These are phyloP conservation scores for Ceratosolen fusciceps DNA, from an alignment of 1,140 invertebrate species.

Conservation along the genomic window DNA sequence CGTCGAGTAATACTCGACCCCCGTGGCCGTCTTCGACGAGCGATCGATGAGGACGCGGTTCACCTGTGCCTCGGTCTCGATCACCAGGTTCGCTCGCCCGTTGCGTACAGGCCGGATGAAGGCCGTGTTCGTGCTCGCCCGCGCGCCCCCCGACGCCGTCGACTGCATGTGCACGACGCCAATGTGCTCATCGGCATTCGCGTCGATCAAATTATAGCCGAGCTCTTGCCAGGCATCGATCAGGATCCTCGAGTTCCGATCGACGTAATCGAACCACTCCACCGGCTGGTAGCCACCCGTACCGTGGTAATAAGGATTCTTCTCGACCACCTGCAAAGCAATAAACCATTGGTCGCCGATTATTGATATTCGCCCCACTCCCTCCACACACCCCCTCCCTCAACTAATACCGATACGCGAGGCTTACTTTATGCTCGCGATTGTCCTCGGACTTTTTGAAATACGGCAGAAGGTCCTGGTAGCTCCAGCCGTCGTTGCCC, in stretches of 20 bases:
- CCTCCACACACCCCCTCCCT: too few species aligned
- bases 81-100: constrained; percentile 79
- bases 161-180: constrained; percentile 75
- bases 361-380: too few species aligned
- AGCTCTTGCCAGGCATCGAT: constrained; percentile 76
- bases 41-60: constrained; percentile 82
- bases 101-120: constrained; percentile 81
- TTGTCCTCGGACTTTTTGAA: constrained; percentile 75
- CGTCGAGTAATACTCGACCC: constrained; percentile 75
- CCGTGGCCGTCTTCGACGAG: constrained; percentile 77
- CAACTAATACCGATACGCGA: too few species aligned
- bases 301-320: constrained; percentile 72
- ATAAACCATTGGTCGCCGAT: too few species aligned
- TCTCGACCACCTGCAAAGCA: constrained; percentile 54
- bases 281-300: constrained; percentile 76
- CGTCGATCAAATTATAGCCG: constrained; percentile 72
- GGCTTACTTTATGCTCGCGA: constrained; percentile 54
- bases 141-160: constrained; percentile 75
- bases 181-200: constrained; percentile 73
- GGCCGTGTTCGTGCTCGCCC: constrained; percentile 80
- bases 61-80: constrained; percentile 79
- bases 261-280: constrained; percentile 75
- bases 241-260: constrained; percentile 72
- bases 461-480: constrained; percentile 75
- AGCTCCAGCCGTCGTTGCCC: constrained; percentile 79